Conservation (phyloP, 2,888 invertebrate genomes). For the Pterostichus madidus region DNA sequence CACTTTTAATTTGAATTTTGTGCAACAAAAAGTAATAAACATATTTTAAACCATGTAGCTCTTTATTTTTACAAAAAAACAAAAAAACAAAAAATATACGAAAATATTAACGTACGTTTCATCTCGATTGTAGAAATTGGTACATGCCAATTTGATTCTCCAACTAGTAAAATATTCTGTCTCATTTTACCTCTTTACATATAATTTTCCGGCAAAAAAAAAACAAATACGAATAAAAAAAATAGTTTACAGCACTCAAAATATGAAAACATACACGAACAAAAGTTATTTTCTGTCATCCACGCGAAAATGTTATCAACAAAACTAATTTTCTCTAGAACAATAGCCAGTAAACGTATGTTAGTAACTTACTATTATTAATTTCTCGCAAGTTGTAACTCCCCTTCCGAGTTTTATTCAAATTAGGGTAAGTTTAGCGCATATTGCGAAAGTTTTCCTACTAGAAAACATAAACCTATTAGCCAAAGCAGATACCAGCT, state of each 20-base stretch:
- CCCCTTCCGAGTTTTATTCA: conserved; percentile 52
- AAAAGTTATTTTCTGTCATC: too few species aligned
- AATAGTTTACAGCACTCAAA: too few species aligned
- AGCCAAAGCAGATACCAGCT: conserved; percentile 40
- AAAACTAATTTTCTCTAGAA: background rate
- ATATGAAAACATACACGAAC: too few species aligned
- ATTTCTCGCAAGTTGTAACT: conserved; percentile 41
- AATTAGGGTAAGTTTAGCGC: conserved; percentile 45
- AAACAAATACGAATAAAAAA: too few species aligned
- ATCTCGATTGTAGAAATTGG: too few species aligned
- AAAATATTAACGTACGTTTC: too few species aligned
- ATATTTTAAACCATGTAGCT: background rate
- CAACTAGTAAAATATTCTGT: too few species aligned
- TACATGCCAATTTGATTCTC: too few species aligned
- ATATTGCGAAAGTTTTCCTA: conserved; percentile 51
- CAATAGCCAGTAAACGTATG: conserved; percentile 25
- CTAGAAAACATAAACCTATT: conserved; percentile 55
- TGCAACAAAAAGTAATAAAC: conserved; percentile 10
- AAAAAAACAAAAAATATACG: too few species aligned
- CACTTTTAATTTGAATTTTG: conserved; percentile 6
- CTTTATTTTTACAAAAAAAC: too few species aligned
- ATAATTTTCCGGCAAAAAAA: too few species aligned
- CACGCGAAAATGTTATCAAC: background rate
- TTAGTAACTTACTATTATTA: conserved; percentile 35
- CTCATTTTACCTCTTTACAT: too few species aligned